These are phyloP conservation scores for Acanthoscelides obtectus DNA, from an alignment of 2,888 invertebrate species.

Conservation along the genomic window DNA sequence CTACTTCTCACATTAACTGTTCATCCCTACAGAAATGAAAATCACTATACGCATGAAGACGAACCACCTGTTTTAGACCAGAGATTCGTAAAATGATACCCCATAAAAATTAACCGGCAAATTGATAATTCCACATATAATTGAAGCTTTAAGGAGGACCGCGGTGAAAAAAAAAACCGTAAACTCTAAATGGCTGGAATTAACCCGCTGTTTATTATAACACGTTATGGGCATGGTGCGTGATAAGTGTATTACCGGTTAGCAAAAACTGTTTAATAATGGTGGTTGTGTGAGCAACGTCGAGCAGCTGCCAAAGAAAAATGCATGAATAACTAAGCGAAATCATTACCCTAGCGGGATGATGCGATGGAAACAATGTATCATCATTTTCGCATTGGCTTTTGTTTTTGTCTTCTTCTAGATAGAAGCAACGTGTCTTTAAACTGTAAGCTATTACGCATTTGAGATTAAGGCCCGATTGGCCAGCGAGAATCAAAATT, in stretches of 20 bases:
- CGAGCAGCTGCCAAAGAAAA: background rate
- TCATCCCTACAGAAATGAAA: background rate
- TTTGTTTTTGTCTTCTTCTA: background rate
- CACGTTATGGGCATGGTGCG: background rate
- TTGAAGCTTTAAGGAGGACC: background rate
- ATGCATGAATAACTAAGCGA: background rate
- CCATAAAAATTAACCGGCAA: background rate
- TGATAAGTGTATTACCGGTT: slow-evolving; percentile 2
- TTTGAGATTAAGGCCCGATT: background rate
- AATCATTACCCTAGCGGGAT: background rate
- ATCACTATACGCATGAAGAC: background rate
- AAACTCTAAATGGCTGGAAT: background rate
- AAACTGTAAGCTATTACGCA: too few species aligned
- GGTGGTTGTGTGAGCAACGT: background rate
- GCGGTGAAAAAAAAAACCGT: background rate
- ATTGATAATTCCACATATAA: background rate
- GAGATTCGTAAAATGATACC: background rate
- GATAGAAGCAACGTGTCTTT: background rate
- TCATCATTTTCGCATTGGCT: background rate
- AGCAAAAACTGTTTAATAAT: background rate
- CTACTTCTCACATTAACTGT: background rate
- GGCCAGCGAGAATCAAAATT: too few species aligned
- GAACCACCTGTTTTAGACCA: background rate
- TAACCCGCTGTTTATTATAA: slow-evolving; percentile 1
- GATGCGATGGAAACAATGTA: background rate